Evolutionary conservation across 2,113 vertebrate species (phyloP).

Genomic region (Thermophis baileyi): DNA sequence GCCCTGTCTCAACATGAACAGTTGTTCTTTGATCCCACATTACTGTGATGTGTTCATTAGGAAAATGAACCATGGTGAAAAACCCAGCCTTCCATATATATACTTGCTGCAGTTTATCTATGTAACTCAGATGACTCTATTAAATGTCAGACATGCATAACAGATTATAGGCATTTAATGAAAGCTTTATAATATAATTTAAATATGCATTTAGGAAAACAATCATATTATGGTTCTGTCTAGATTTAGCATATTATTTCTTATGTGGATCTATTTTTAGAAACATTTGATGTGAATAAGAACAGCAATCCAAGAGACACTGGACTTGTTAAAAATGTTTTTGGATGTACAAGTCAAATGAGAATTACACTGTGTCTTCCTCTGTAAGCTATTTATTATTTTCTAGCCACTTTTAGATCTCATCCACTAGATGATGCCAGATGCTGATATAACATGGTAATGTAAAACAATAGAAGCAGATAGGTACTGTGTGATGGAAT

Average conservation of each 20-base stretch:
- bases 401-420: neutral
- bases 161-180: neutral
- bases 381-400: neutral
- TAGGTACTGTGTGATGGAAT: neutral
- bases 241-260: neutral
- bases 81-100: conserved; percentile 86
- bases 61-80: conserved; percentile 86
- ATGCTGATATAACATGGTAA: neutral
- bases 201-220: neutral
- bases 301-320: neutral
- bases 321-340: neutral
- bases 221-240: neutral
- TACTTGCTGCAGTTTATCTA: conserved; percentile 76
- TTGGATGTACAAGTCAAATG: neutral
- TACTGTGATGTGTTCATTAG: conserved; percentile 81
- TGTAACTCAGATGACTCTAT: conserved; percentile 83
- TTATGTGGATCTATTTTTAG: neutral
- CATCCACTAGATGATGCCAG: neutral
- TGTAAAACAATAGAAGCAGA: neutral
- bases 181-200: neutral
- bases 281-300: neutral
- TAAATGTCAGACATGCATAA: conserved; percentile 6
- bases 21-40: conserved; percentile 96
- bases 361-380: neutral
- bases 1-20: conserved; percentile 88